Percentiles rank a stretch among this genome's conserved stretches.
Evolutionary conservation across 2,888 invertebrate species (phyloP).

Genomic region (Liposcelis brunnea): DNA sequence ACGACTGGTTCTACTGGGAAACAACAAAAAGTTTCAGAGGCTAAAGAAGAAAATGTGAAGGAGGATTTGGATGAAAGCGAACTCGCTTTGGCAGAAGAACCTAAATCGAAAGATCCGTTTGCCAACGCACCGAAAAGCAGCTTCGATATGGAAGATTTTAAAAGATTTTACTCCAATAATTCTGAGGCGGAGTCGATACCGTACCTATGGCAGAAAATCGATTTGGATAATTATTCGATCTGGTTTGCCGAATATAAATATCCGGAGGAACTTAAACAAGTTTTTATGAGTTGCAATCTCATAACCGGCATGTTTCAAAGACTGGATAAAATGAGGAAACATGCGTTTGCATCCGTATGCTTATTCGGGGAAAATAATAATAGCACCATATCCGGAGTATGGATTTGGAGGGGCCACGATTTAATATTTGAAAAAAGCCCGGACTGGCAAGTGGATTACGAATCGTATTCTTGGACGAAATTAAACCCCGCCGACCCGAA

Average conservation of each 20-base stretch:
- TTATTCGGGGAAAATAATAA: constrained; percentile 37
- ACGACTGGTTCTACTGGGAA: too few relatives aligned
- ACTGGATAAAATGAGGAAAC: constrained; percentile 39
- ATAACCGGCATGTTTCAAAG: constrained; percentile 39
- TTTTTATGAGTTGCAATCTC: constrained; percentile 43
- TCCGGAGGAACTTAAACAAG: constrained; percentile 31
- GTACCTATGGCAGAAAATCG: constrained; percentile 43
- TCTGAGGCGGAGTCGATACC: constrained; percentile 37
- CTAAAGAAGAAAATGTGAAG: constrained; percentile 16
- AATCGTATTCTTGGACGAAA: constrained; percentile 40
- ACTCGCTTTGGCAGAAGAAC: constrained; percentile 35
- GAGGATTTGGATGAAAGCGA: constrained; percentile 27
- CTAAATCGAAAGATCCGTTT: constrained; percentile 82
- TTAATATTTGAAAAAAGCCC: constrained; percentile 34
- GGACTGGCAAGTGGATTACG: constrained; percentile 38
- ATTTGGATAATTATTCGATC: constrained; percentile 36
- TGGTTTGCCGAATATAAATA: constrained; percentile 41
- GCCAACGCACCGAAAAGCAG: constrained; percentile 62
- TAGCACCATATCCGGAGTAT: constrained; percentile 37
- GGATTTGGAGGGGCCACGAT: constrained; percentile 41
- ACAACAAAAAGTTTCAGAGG: constrained; percentile 20
- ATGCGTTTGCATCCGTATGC: constrained; percentile 37
- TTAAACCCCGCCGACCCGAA: constrained; percentile 31
- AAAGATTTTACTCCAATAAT: constrained; percentile 40
- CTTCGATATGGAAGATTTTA: constrained; percentile 41